phyloP scores from a whole-genome alignment of 2,888 invertebrate genomes.

The Dusona sp. region DNA sequence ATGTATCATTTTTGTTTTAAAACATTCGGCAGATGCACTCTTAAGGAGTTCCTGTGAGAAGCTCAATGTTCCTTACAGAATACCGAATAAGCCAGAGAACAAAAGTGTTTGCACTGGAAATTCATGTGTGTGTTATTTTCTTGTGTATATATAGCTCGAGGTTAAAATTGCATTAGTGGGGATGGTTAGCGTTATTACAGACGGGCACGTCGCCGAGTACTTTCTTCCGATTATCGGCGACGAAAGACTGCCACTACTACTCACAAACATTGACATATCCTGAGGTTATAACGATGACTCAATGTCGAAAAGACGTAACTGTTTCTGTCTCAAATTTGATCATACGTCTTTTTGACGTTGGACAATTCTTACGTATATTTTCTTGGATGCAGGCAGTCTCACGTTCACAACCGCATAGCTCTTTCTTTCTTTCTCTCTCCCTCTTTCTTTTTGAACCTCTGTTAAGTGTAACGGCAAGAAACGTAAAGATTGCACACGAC shows the following conservation, averaged over 20 bases:
- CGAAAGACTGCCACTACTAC: slow-evolving; percentile 39
- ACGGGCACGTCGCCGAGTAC: slow-evolving; percentile 45
- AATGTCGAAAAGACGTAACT: not conserved
- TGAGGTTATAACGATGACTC: not conserved
- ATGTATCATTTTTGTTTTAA: slow-evolving; percentile 40
- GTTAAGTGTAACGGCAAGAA: slow-evolving; percentile 3
- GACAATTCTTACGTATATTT: not conserved
- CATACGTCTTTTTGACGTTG: not conserved
- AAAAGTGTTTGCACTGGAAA: not conserved
- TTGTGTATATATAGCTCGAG: slow-evolving; percentile 5
- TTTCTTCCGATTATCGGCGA: slow-evolving; percentile 61
- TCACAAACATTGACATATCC: slow-evolving; percentile 8
- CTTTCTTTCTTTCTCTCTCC: not conserved
- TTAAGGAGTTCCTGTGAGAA: slow-evolving; percentile 9
- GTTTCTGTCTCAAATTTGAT: not conserved
- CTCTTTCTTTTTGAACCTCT: not conserved
- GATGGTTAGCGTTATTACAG: slow-evolving; percentile 62
- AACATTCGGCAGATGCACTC: slow-evolving; percentile 1
- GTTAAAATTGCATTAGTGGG: slow-evolving; percentile 31
- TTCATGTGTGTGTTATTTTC: not conserved
- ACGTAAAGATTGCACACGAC: slow-evolving; percentile 13
- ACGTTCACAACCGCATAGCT: slow-evolving; percentile 4
- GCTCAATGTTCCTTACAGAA: not conserved
- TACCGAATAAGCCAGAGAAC: not conserved
- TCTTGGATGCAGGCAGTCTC: slow-evolving; percentile 17